phyloP scores from a whole-genome alignment of 2,113 vertebrate genomes.

The Proterorhinus semilunaris region DNA sequence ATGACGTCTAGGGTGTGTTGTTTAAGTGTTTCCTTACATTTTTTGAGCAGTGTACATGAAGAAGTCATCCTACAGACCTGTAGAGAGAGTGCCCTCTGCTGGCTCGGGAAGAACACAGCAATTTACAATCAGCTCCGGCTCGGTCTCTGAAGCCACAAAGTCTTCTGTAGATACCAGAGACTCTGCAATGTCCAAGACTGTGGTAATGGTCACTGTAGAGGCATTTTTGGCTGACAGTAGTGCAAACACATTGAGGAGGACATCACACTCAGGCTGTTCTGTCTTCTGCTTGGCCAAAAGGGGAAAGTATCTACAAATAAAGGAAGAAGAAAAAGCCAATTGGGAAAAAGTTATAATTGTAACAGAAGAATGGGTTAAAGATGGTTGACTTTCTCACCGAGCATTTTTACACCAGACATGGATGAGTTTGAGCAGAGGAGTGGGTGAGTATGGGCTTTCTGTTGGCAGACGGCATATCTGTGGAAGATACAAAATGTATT shows the following conservation, averaged over 20 bases:
- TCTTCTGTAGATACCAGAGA: conserved; percentile 84
- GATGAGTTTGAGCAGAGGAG: conserved; percentile 90
- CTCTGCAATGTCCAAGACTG: conserved; percentile 89
- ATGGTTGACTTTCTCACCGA: conserved; percentile 73
- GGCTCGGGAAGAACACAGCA: conserved; percentile 68
- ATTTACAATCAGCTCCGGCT: conserved; percentile 74
- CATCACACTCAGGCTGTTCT: conserved; percentile 80
- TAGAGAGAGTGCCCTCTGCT: conserved; percentile 47
- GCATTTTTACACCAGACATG: conserved; percentile 89
- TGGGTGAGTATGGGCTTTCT: conserved; percentile 91
- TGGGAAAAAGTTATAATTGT: neutral
- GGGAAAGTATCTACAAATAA: conserved; percentile 84
- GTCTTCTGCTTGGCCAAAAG: conserved; percentile 87
- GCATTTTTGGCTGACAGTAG: conserved; percentile 87
- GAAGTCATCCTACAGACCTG: conserved; percentile 66
- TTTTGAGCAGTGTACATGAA: neutral
- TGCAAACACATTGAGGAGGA: conserved; percentile 87
- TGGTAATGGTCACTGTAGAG: conserved; percentile 75
- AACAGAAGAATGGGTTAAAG: neutral
- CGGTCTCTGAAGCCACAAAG: conserved; percentile 78
- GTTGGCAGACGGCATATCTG: conserved; percentile 86
- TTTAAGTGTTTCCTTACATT: neutral
- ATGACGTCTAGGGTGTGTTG: too few relatives aligned
- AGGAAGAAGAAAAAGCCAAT: too few relatives aligned
- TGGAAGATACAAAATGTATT: neutral